Percentiles rank a stretch among this genome's conserved stretches.
Conservation (phyloP, 2,113 vertebrate genomes). For the Psammodynastes pulverulentus region DNA sequence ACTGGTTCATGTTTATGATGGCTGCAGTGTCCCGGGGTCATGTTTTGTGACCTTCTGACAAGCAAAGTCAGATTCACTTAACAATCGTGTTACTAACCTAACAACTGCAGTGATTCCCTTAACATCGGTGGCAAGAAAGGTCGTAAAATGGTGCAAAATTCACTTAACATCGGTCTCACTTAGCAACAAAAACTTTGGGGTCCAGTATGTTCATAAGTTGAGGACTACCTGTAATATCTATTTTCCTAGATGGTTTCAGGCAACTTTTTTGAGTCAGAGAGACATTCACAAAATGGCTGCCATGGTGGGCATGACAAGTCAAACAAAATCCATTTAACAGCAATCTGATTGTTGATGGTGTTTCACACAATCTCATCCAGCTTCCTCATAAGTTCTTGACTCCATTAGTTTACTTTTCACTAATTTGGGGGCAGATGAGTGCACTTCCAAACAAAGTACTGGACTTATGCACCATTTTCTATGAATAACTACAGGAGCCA, state of each 20-base stretch:
- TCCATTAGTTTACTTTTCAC: neutral
- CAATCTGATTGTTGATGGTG: neutral
- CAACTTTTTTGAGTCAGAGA: neutral
- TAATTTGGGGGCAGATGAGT: neutral
- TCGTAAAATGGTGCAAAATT: neutral
- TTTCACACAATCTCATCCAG: neutral
- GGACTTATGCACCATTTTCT: neutral
- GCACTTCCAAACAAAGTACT: neutral
- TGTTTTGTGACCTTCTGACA: neutral
- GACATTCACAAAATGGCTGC: neutral
- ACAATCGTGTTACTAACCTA: no score
- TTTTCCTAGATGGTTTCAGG: neutral
- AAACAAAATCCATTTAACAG: neutral
- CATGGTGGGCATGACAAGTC: neutral
- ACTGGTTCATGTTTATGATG: neutral
- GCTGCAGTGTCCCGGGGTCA: neutral
- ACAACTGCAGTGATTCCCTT: neutral
- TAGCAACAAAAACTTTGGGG: neutral
- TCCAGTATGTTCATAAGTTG: neutral
- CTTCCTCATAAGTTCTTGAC: neutral
- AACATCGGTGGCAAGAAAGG: neutral
- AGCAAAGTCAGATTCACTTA: neutral
- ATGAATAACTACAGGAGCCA: neutral
- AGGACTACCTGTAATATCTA: neutral
- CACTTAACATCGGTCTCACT: neutral